Evolutionary conservation across 1,140 invertebrate species (phyloP).

Genomic region (Halictus rubicundus): DNA sequence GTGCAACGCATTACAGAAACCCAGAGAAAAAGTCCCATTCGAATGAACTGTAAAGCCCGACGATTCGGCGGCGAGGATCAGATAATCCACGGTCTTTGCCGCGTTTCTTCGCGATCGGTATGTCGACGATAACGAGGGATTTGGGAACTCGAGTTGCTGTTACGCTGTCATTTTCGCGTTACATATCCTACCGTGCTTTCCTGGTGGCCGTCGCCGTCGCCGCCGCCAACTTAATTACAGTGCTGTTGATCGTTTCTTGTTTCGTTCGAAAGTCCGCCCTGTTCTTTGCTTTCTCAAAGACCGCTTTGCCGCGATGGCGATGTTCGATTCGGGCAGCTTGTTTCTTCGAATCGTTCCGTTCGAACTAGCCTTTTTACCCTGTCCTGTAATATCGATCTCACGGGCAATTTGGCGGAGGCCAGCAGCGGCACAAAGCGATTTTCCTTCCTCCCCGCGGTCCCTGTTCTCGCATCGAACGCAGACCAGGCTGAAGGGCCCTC

Average conservation of each 20-base stretch:
- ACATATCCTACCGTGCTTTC: neutral
- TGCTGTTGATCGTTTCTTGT: too few species aligned
- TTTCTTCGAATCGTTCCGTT: neutral
- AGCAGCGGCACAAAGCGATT: neutral
- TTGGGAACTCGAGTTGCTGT: neutral
- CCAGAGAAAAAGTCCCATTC: neutral
- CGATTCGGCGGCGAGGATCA: too few species aligned
- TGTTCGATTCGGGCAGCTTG: too few species aligned
- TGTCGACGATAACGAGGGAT: neutral
- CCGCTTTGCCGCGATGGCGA: too few species aligned
- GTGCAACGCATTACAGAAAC: slow-evolving; percentile 17
- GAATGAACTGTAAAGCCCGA: too few species aligned
- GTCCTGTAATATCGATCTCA: neutral
- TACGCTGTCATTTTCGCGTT: neutral
- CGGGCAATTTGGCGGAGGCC: neutral
- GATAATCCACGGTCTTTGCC: too few species aligned
- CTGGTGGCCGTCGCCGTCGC: neutral
- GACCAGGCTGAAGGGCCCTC: slow-evolving; percentile 1
- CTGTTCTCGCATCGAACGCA: neutral
- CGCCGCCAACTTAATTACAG: too few species aligned
- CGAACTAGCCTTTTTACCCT: neutral
- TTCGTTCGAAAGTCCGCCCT: too few species aligned
- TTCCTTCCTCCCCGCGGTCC: neutral
- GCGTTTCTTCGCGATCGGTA: too few species aligned
- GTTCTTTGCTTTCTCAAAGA: too few species aligned